Conservation (phyloP, 2,888 invertebrate genomes). For the Unio delphinus region DNA sequence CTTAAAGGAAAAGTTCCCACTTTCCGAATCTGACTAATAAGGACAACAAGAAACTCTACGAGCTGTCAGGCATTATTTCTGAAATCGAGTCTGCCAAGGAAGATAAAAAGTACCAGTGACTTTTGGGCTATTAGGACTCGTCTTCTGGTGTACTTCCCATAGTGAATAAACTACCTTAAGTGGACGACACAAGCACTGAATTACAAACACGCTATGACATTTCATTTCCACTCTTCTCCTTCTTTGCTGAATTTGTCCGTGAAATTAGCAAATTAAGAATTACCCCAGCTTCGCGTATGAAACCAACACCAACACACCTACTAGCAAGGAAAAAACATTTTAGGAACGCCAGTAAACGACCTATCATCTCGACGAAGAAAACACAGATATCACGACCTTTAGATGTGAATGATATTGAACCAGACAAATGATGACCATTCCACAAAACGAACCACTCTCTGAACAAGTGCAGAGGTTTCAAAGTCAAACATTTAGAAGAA, state of each 20-base stretch:
- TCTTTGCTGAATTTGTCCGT: neutral
- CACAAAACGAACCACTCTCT: too few relatives aligned
- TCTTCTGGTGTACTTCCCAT: too few relatives aligned
- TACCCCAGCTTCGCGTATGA: too few relatives aligned
- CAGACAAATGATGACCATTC: too few relatives aligned
- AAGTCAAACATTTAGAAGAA: too few relatives aligned
- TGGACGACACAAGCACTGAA: neutral
- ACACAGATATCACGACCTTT: too few relatives aligned
- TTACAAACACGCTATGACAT: neutral
- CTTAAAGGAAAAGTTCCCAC: conserved; percentile 1
- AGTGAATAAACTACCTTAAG: neutral
- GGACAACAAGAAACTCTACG: conserved; percentile 8
- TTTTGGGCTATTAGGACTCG: too few relatives aligned
- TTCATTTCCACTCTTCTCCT: neutral
- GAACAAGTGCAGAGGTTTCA: too few relatives aligned
- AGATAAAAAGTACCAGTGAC: neutral
- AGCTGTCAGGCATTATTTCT: neutral
- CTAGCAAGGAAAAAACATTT: neutral
- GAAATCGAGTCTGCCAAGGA: conserved; percentile 1
- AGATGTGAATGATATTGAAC: too few relatives aligned
- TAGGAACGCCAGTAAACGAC: too few relatives aligned
- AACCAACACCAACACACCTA: neutral
- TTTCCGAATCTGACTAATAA: conserved; percentile 5
- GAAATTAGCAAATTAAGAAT: too few relatives aligned
- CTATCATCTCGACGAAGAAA: too few relatives aligned